phyloP scores from a whole-genome alignment of 2,113 vertebrate species.

The Protobothrops flavoviridis region DNA sequence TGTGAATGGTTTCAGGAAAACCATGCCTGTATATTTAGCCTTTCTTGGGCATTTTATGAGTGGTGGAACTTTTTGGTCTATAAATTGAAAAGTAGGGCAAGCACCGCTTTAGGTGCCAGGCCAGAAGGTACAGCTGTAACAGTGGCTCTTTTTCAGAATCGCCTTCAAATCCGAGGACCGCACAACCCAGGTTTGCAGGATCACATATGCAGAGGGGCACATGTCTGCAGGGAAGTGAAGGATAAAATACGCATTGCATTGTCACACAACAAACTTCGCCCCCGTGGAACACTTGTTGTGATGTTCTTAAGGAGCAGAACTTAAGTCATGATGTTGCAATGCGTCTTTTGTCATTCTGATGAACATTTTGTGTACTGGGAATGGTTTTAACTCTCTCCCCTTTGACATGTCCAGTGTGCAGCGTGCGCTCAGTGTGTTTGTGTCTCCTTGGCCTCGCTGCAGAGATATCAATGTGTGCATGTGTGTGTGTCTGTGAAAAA shows the following conservation, averaged over 20 bases:
- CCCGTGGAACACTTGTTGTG: not conserved
- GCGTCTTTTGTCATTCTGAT: not conserved
- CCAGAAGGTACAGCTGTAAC: too few relatives aligned
- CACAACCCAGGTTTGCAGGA: too few relatives aligned
- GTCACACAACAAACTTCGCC: not conserved
- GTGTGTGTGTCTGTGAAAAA: not conserved
- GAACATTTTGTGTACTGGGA: not conserved
- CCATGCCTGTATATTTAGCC: too few relatives aligned
- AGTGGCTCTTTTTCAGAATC: too few relatives aligned
- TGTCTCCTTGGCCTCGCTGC: not conserved
- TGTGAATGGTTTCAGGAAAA: too few relatives aligned
- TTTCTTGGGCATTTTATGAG: too few relatives aligned
- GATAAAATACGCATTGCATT: not conserved
- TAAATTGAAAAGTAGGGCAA: too few relatives aligned
- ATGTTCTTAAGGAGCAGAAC: not conserved
- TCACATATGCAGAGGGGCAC: too few relatives aligned
- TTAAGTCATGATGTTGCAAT: not conserved
- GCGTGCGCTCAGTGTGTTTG: not conserved
- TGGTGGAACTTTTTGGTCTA: too few relatives aligned
- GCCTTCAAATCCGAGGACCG: too few relatives aligned
- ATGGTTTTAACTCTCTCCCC: not conserved
- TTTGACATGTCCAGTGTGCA: not conserved
- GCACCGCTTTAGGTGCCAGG: too few relatives aligned
- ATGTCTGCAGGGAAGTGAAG: not conserved
- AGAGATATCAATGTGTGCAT: not conserved